Evolutionary conservation across 1,140 invertebrate species (phyloP), one percentile per base, ranked within the genome.

Genomic region (Neodiprion fabricii): DNA sequence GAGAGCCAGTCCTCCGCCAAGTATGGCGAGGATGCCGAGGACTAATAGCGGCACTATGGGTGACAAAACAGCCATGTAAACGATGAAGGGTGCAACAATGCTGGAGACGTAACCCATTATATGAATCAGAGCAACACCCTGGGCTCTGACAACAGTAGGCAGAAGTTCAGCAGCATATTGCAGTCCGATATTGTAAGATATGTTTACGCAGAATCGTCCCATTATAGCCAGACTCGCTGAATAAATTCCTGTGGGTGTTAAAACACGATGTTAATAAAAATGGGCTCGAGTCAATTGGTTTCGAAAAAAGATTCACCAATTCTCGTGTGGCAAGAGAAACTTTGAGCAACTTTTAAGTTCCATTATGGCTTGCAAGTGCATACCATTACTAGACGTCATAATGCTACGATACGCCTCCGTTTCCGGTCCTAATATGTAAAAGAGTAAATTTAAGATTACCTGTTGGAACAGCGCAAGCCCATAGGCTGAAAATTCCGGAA

Each of bases 101-200:
- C 93, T 95, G 1, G 94, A 94, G 0, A 95, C 92, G 79, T 96
- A 96, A 48, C 96, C 96, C 89, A 94, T 94, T 67, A 96, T 96
- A 79, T 96, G 95, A 71, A 96, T 95, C 0, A 95, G 86, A 14
- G 95, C 93, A 0, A 96, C 91, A 0, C 95, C 95, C 85, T 96
- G 95, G 0, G 94, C 95, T 67, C 96, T 84, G 0, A 97, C 94
- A 1, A 96, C 95, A 0, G 96, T 97, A 1, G 96, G 96, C 11
- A 97, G 83, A 0, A 97, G 85, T 84, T 97, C 96, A 0, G 96
- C 95, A 0, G 95, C 95, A 86, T 96, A 97, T 80, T 97, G 96
- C 0, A 97, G 90, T 0, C 95, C 95, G 72, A 97, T 96, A 83
- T 96, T 97, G 84, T 96, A 96, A 0, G 95, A 94, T 48, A 96